phyloP scores from a whole-genome alignment of 2,888 invertebrate species.

The Microctonus brassicae region DNA sequence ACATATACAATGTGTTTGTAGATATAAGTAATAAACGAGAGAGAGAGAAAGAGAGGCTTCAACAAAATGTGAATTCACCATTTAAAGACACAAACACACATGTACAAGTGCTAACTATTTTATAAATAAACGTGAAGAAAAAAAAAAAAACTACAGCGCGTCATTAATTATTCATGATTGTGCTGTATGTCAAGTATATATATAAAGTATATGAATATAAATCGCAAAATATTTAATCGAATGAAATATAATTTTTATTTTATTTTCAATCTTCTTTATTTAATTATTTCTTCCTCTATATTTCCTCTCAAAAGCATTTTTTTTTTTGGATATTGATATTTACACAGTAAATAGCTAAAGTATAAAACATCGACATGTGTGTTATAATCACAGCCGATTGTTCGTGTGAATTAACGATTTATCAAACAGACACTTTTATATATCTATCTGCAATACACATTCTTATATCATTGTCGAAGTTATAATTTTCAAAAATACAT shows the following conservation, averaged over 20 bases:
- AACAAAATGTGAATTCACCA: background rate
- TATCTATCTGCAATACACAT: no score
- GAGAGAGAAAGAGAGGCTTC: background rate
- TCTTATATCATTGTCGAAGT: no score
- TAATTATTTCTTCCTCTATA: background rate
- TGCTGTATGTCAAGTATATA: background rate
- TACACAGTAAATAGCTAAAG: background rate
- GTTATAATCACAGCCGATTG: background rate
- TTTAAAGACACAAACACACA: background rate
- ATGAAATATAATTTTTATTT: no score
- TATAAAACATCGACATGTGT: background rate
- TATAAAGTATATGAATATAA: background rate
- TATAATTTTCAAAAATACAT: no score
- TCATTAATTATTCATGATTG: slow-evolving; percentile 28
- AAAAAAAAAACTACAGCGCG: background rate
- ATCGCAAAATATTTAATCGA: background rate
- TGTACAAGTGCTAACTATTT: background rate
- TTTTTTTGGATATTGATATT: background rate
- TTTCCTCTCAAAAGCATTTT: background rate
- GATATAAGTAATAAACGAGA: background rate
- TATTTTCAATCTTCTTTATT: background rate
- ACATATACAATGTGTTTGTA: no score
- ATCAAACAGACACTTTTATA: background rate
- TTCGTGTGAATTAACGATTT: background rate
- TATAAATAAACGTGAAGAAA: background rate